Percentiles rank a stretch among this genome's conserved stretches.
Evolutionary conservation across 2,888 invertebrate species (phyloP).

Genomic region (Apodemia zela): DNA sequence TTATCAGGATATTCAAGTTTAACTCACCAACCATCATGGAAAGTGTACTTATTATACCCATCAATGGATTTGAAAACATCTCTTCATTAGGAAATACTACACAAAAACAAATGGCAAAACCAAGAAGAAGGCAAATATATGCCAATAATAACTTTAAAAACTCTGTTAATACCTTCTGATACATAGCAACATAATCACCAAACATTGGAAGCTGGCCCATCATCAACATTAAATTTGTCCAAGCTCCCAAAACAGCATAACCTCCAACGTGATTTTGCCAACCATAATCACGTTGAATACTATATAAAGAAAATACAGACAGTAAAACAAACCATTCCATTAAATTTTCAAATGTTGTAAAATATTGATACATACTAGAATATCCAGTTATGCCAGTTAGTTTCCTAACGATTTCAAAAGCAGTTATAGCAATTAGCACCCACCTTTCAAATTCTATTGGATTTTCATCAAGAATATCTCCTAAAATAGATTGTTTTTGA

Average conservation of each 20-base stretch:
- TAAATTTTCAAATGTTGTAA: constrained; percentile 90
- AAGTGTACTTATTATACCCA: constrained; percentile 89
- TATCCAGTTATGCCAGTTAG: constrained; percentile 90
- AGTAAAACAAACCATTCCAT: constrained; percentile 93
- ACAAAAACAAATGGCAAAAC: constrained; percentile 93
- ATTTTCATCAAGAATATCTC: constrained; percentile 85
- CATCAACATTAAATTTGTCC: constrained; percentile 94
- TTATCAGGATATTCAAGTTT: constrained; percentile 86
- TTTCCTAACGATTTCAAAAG: constrained; percentile 88
- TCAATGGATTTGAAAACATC: constrained; percentile 90
- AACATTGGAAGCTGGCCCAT: constrained; percentile 93
- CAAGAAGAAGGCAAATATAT: constrained; percentile 90
- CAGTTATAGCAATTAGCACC: constrained; percentile 87
- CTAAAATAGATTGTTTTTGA: constrained; percentile 86
- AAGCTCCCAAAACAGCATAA: constrained; percentile 90
- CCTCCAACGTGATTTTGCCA: constrained; percentile 94
- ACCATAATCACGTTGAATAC: constrained; percentile 87
- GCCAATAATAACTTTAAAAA: constrained; percentile 90
- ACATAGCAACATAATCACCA: constrained; percentile 95
- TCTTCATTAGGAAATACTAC: constrained; percentile 91
- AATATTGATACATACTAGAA: constrained; percentile 87
- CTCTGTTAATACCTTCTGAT: constrained; percentile 91
- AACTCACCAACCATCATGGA: constrained; percentile 95
- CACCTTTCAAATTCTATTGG: constrained; percentile 91
- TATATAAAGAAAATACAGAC: constrained; percentile 90